phyloP scores from a whole-genome alignment of 2,888 invertebrate genomes.

The Clitarchus hookeri region DNA sequence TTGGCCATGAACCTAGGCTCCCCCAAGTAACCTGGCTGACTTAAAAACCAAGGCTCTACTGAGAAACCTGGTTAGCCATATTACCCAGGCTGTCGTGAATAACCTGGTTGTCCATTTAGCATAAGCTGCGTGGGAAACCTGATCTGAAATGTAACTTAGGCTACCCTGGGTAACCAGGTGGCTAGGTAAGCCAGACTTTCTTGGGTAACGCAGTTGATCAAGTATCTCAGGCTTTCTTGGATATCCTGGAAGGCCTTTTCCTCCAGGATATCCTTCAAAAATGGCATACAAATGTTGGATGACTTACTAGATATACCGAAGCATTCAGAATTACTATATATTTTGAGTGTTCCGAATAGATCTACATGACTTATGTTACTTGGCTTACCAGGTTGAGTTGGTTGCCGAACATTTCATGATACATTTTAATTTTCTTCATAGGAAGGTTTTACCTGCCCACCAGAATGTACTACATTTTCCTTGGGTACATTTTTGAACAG shows the following conservation, averaged over 20 bases:
- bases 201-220: slow-evolving; percentile 36
- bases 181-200: slow-evolving; percentile 37
- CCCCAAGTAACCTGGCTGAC: slow-evolving; percentile 39
- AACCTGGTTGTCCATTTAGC: slow-evolving; percentile 32
- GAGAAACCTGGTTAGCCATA: slow-evolving; percentile 40
- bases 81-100: slow-evolving; percentile 31
- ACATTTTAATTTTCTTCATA: too few relatives aligned
- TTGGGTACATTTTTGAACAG: too few relatives aligned
- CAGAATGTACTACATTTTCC: too few relatives aligned
- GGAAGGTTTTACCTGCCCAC: too few relatives aligned
- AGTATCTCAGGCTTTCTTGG: slow-evolving; percentile 40
- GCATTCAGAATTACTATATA: too few relatives aligned
- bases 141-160: slow-evolving; percentile 38
- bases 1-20: slow-evolving; percentile 45
- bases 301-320: too few relatives aligned
- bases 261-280: background rate
- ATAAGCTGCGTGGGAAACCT: slow-evolving; percentile 32
- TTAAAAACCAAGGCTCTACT: slow-evolving; percentile 34
- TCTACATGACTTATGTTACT: slow-evolving; percentile 20
- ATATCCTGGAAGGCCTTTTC: slow-evolving; percentile 38
- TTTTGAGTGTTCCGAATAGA: too few relatives aligned
- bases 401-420: background rate
- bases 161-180: slow-evolving; percentile 39
- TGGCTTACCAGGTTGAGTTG: slow-evolving; percentile 38
- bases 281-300: too few relatives aligned